Evolutionary conservation across 2,888 invertebrate genomes (phyloP), one percentile per base, ranked within the genome.

Genomic region (Microplitis manilae): DNA sequence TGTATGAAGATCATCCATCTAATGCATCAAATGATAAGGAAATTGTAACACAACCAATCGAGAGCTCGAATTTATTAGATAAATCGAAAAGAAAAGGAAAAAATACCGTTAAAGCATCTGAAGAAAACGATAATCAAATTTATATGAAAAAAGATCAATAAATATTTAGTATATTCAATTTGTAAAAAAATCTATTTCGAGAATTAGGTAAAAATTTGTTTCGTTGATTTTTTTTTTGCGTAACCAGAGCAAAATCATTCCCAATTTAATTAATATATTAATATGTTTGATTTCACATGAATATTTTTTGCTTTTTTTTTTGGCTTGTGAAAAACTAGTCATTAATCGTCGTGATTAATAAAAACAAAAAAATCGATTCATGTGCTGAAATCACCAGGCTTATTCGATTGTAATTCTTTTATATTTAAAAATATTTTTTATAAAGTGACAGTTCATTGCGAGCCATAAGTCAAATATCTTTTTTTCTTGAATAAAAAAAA

Each of bases 1-100:
- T 94, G 97, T 95, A 95, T 87, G 94, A 94, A 89, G 95, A 95
- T 90, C 93, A 93, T 89, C 93, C 94, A 30, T 89, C 93, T 84
- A 87, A 89, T 83, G 83, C 92, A 86, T 85, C 91, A 85, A 86
- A 90, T 83, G 86, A 87, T 80, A 79, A 88, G 84, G 83, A 89
- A 84, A 81, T 87, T 84, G 85, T 90, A 85, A 78, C 89, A 82
- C 83, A 90, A 85, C 85, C 82, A 39, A 67, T 72, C 15, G 76
- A 75, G 72, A 75, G 75, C 6, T n/a, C 61, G 17, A 50, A 65
- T 17, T 50, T 65, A 13, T 60, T 65, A 50, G 61, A 59, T 0
- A 73, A 50, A 30, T 50, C 50, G 8, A 73, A 65, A 1, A 73
- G 67, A 67, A 73, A 59, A 67, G 59, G 50, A 84, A 50, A 76